Evolutionary conservation across 2,797 vertebrate genomes (phyloP).

Genomic region (Hybognathus amarus): DNA sequence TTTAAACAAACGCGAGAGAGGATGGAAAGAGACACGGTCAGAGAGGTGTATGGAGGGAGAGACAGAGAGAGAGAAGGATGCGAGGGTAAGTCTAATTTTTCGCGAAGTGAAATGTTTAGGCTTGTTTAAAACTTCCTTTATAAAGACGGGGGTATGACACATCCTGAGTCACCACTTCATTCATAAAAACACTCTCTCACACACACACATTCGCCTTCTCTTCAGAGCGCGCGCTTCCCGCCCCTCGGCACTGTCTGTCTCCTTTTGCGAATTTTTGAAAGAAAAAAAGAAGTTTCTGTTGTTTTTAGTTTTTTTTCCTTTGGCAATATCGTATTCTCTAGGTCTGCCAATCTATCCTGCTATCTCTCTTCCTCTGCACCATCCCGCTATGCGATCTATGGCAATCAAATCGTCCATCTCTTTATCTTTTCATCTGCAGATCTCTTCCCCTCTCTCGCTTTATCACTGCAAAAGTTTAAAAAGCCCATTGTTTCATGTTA

Average conservation of each 20-base stretch:
- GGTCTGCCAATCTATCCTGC: constrained; percentile 52
- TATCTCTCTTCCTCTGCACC: constrained; percentile 74
- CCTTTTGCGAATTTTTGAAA: constrained; percentile 26
- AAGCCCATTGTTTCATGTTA: constrained; percentile 76
- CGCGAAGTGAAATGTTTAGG: constrained; percentile 88
- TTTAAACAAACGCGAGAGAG: constrained; percentile 59
- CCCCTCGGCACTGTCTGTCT: constrained; percentile 50
- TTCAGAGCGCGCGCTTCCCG: constrained; percentile 54
- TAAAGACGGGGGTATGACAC: constrained; percentile 89
- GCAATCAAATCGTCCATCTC: constrained; percentile 75
- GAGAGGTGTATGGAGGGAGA: constrained; percentile 60
- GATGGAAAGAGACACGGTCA: constrained; percentile 70
- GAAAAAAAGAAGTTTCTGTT: constrained; percentile 39
- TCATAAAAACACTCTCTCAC: constrained; percentile 82
- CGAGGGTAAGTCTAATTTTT: constrained; percentile 84
- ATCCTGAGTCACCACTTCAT: constrained; percentile 86
- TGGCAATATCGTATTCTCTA: constrained; percentile 62
- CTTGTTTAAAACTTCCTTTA: constrained; percentile 90
- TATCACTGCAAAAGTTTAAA: constrained; percentile 67
- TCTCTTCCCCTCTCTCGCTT: constrained; percentile 73
- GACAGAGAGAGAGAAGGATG: constrained; percentile 74
- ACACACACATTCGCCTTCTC: constrained; percentile 43
- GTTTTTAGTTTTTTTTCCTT: constrained; percentile 44
- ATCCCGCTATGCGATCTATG: constrained; percentile 69
- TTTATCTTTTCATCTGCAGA: constrained; percentile 77